Percentiles rank a stretch among this genome's conserved stretches.
These are phyloP conservation scores for Diadophis punctatus DNA, from an alignment of 2,113 vertebrate genomes.

Conservation along the genomic window DNA sequence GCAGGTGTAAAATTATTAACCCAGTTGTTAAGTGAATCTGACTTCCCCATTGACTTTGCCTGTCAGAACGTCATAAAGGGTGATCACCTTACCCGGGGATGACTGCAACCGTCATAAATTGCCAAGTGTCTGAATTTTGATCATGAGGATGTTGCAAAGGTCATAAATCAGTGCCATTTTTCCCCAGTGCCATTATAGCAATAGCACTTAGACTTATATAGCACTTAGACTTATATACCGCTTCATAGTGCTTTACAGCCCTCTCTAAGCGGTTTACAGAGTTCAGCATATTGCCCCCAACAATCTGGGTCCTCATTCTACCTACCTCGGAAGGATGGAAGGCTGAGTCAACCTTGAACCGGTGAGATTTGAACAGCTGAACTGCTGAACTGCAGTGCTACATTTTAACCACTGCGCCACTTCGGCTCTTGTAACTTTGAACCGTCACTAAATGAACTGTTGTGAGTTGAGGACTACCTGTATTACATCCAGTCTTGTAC, in stretches of 20 bases:
- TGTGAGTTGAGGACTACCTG: background rate
- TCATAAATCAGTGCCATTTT: background rate
- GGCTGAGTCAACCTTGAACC: too few relatives aligned
- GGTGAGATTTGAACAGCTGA: too few relatives aligned
- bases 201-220: too few relatives aligned
- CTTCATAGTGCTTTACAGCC: too few relatives aligned
- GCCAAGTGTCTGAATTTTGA: background rate
- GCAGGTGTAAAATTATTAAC: background rate
- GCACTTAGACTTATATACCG: too few relatives aligned
- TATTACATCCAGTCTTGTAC: background rate
- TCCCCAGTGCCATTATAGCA: background rate
- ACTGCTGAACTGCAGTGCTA: too few relatives aligned
- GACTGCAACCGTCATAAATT: background rate
- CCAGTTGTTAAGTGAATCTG: background rate
- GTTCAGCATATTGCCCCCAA: too few relatives aligned
- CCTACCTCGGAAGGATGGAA: too few relatives aligned
- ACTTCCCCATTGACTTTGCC: background rate
- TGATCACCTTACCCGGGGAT: background rate
- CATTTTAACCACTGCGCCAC: too few relatives aligned
- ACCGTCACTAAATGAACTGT: background rate
- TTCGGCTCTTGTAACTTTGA: too few relatives aligned
- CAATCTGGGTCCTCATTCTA: too few relatives aligned
- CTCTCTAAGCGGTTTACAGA: too few relatives aligned
- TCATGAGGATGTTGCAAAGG: background rate
- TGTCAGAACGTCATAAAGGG: background rate